A percentile compares a stretch with the other conserved stretches of the same genome.
Evolutionary conservation across 2,888 invertebrate genomes (phyloP).

Genomic region (Eristalis pertinax): DNA sequence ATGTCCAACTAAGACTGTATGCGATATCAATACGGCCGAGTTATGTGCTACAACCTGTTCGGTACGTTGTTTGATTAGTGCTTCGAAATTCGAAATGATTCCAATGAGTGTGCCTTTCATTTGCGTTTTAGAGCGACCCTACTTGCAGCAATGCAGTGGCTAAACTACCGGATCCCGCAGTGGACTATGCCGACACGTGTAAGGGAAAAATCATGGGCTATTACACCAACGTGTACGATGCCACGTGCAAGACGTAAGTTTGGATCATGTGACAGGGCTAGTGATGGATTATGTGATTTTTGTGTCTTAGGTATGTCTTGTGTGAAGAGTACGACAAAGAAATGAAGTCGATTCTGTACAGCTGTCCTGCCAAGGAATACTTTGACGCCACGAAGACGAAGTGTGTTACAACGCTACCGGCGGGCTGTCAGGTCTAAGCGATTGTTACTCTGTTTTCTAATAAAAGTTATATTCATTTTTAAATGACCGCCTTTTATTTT

Average conservation of each 20-base stretch:
- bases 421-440: not conserved
- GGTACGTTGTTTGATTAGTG: not conserved
- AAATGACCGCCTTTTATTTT: too few relatives aligned
- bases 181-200: not conserved
- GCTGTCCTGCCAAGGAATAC: not conserved
- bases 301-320: constrained; percentile 12
- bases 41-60: not conserved
- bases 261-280: not conserved
- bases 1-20: not conserved
- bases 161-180: not conserved
- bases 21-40: not conserved
- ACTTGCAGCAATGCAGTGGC: not conserved
- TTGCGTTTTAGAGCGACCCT: not conserved
- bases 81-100: not conserved
- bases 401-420: not conserved
- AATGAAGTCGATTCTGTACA: not conserved
- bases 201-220: not conserved
- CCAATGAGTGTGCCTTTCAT: not conserved
- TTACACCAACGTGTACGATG: constrained; percentile 1
- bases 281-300: not conserved
- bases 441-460: too few relatives aligned
- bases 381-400: not conserved
- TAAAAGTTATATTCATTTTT: too few relatives aligned
- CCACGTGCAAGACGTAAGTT: constrained; percentile 24
- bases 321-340: not conserved